These are phyloP conservation scores for Brevipalpus yothersi DNA, from an alignment of 1,140 invertebrate genomes.

Conservation along the genomic window DNA sequence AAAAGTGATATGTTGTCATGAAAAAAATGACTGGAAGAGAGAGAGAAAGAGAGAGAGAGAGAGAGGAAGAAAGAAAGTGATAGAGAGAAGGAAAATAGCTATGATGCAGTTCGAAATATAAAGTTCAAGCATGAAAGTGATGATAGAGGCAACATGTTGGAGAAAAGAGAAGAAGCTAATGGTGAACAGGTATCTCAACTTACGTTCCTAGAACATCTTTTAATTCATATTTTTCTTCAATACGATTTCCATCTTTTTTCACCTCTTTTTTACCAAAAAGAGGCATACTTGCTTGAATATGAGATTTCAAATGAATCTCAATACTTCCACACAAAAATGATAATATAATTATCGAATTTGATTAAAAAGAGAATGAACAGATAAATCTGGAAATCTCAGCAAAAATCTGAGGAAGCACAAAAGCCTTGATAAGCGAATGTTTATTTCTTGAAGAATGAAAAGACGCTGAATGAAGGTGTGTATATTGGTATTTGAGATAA, in stretches of 20 bases:
- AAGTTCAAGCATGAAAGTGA: not conserved
- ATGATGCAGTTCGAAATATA: not conserved
- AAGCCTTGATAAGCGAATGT: not conserved
- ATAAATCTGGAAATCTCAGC: not conserved
- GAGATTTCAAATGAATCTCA: not conserved
- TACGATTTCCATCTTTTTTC: slow-evolving; percentile 2
- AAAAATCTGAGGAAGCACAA: not conserved
- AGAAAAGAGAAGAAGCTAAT: not conserved
- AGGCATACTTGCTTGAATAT: slow-evolving; percentile 4
- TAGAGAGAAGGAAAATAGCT: not conserved
- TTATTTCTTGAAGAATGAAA: not conserved
- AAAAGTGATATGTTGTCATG: too few species aligned
- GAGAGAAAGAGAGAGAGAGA: not conserved
- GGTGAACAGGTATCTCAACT: slow-evolving; percentile 22
- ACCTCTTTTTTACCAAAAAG: slow-evolving; percentile 9
- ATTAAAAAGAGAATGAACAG: not conserved
- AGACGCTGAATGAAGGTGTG: too few species aligned
- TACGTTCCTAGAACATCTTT: slow-evolving; percentile 70
- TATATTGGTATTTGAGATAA: too few species aligned
- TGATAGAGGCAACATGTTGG: not conserved
- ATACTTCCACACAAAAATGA: not conserved
- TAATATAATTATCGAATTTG: not conserved
- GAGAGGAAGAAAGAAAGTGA: not conserved
- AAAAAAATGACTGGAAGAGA: too few species aligned
- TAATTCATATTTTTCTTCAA: slow-evolving; percentile 67